phyloP scores from a whole-genome alignment of 2,113 vertebrate genomes.

The Synodontis membranacea region DNA sequence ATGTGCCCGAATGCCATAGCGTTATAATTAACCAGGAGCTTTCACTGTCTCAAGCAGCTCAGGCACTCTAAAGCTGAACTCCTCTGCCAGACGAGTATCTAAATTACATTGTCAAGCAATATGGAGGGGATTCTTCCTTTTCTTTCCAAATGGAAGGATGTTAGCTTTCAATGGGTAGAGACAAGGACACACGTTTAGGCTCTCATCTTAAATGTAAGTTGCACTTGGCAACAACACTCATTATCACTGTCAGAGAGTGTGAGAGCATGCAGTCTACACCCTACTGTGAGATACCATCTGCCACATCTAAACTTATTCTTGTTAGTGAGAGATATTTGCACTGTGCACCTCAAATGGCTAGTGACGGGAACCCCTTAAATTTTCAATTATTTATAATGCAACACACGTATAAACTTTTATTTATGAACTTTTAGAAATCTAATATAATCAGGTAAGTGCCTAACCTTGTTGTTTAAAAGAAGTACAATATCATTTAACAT shows the following conservation, averaged over 20 bases:
- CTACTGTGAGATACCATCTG: conserved; percentile 13
- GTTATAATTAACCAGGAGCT: conserved; percentile 65
- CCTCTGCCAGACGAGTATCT: conserved; percentile 56
- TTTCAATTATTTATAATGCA: conserved; percentile 4
- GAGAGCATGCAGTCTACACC: conserved; percentile 30
- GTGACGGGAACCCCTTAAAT: background rate
- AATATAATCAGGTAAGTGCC: background rate
- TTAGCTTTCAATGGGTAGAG: background rate
- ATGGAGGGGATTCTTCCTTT: conserved; percentile 55
- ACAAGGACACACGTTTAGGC: conserved; percentile 36
- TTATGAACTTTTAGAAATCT: background rate
- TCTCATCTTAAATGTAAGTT: conserved; percentile 33
- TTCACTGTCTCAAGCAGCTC: conserved; percentile 42
- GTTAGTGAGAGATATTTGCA: background rate
- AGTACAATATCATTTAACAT: background rate
- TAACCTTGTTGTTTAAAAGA: background rate
- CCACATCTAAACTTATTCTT: conserved; percentile 21
- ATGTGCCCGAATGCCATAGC: conserved; percentile 53
- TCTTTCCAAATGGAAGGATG: conserved; percentile 51
- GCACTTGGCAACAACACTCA: conserved; percentile 34
- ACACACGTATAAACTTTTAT: background rate
- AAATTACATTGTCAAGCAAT: conserved; percentile 63
- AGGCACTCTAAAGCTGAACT: conserved; percentile 40
- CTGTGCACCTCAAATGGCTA: background rate
- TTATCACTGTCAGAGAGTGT: conserved; percentile 31